Evolutionary conservation across 2,797 vertebrate species (phyloP).

Genomic region (Chiroxiphia lanceolata): DNA sequence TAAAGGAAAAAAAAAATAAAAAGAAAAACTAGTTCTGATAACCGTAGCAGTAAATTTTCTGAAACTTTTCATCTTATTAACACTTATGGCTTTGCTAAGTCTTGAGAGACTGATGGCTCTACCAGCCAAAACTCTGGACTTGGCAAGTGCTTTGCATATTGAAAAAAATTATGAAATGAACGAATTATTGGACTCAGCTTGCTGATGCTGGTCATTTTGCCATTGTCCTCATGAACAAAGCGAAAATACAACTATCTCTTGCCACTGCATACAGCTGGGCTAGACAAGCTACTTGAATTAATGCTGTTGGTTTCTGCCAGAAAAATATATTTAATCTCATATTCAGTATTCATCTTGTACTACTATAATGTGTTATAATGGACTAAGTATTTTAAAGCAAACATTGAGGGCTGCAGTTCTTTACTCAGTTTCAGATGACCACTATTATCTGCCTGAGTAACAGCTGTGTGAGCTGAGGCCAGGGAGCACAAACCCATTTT

Average conservation of each 20-base stretch:
- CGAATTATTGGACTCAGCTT: background rate
- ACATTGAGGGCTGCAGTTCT: background rate
- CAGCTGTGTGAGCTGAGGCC: background rate
- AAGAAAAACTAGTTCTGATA: background rate
- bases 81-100: conserved; percentile 4
- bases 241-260: background rate
- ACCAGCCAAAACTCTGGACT: background rate
- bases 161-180: background rate
- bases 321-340: background rate
- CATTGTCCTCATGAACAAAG: background rate
- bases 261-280: background rate
- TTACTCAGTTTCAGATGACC: background rate
- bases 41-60: background rate
- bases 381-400: background rate
- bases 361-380: background rate
- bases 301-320: background rate
- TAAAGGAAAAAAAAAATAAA: background rate
- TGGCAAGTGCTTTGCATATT: conserved; percentile 4
- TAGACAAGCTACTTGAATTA: background rate
- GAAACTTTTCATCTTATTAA: background rate
- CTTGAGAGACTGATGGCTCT: background rate
- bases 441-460: background rate
- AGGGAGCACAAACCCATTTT: background rate
- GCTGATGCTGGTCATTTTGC: background rate
- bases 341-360: background rate